phyloP scores from a whole-genome alignment of 2,888 invertebrate genomes.

The Eucera pruinosa region DNA sequence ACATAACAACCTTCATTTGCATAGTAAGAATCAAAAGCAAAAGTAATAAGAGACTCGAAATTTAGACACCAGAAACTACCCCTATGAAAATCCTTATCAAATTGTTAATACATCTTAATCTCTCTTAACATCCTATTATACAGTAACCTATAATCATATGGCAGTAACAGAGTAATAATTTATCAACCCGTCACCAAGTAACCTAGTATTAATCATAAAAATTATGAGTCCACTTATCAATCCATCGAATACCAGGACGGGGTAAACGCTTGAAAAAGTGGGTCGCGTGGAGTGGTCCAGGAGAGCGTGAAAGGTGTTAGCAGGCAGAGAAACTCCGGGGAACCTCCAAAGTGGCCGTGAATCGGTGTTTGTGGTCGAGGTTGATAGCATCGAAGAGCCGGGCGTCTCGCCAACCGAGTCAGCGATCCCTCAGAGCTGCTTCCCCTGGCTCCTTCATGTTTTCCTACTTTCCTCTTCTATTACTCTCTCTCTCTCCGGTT shows the following conservation, averaged over 20 bases:
- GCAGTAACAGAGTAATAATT: no score
- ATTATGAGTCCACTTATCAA: no score
- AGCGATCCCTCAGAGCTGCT: conserved; percentile 66
- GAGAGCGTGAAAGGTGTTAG: conserved; percentile 41
- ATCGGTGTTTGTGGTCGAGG: conserved; percentile 81
- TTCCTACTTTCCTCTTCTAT: conserved; percentile 69
- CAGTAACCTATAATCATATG: no score
- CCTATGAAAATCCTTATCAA: no score
- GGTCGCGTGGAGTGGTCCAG: conserved; percentile 53
- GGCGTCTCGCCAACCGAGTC: conserved; percentile 77
- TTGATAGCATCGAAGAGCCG: conserved; percentile 80
- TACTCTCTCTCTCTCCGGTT: conserved; percentile 41
- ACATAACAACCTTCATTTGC: no score
- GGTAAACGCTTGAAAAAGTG: conserved; percentile 41
- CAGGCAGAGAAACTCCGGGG: conserved; percentile 57
- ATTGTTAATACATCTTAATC: no score
- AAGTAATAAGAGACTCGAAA: no score
- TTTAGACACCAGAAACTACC: no score
- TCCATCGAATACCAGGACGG: not conserved
- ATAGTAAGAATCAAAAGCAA: no score
- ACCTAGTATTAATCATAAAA: no score
- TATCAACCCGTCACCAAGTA: no score
- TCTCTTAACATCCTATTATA: no score
- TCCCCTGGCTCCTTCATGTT: conserved; percentile 58
- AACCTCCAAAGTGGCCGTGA: conserved; percentile 78